Percentiles rank a stretch among this genome's conserved stretches.
These are phyloP conservation scores for Meloidogyne floridensis DNA, from an alignment of 1,140 invertebrate genomes.

Conservation along the genomic window DNA sequence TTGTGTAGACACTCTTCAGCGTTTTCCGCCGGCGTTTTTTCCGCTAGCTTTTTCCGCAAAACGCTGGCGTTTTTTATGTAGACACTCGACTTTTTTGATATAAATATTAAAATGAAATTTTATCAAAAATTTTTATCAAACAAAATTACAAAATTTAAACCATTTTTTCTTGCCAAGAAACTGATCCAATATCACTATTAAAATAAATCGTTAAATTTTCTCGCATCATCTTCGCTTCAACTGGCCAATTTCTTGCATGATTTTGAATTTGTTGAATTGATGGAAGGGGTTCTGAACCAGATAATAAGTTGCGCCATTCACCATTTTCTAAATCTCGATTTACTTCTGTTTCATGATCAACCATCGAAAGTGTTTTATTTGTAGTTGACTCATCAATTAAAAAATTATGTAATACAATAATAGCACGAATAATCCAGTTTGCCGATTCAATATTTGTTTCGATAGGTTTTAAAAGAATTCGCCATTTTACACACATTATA, in stretches of 20 bases:
- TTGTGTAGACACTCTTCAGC: no score
- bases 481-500: conserved; percentile 26
- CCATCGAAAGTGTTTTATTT: background rate
- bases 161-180: conserved; percentile 14
- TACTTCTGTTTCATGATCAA: conserved; percentile 11
- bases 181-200: conserved; percentile 2
- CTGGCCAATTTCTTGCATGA: conserved; percentile 11
- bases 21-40: no score
- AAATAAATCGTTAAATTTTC: conserved; percentile 3
- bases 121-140: no score
- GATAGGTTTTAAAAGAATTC: conserved; percentile 31
- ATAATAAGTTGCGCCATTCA: background rate
- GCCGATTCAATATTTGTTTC: conserved; percentile 30
- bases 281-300: background rate
- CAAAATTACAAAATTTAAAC: background rate
- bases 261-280: background rate
- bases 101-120: no score
- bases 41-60: no score
- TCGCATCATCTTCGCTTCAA: conserved; percentile 3
- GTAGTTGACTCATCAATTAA: conserved; percentile 32
- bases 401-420: conserved; percentile 30
- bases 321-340: background rate
- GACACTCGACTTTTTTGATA: no score
- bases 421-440: conserved; percentile 20
- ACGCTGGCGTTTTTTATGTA: no score